These are phyloP conservation scores for Syngnathus floridae DNA, from an alignment of 2,113 vertebrate species.

Conservation along the genomic window DNA sequence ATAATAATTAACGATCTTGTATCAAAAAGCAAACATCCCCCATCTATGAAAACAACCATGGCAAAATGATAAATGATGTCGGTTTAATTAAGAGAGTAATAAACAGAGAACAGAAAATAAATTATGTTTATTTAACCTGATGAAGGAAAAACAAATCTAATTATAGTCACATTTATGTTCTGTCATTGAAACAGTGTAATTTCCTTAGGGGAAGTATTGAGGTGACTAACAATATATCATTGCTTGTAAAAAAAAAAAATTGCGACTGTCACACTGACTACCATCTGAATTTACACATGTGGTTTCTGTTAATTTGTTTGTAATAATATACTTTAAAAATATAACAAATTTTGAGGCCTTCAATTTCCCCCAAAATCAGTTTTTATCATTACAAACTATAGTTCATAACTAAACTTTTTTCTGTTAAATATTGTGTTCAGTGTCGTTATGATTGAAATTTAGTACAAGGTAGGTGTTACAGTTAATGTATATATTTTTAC, in stretches of 20 bases:
- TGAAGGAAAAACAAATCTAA: slow-evolving; percentile 4
- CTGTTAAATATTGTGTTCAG: too few species aligned
- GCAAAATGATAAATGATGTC: slow-evolving; percentile 17
- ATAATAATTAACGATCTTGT: not conserved
- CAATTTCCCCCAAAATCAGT: too few species aligned
- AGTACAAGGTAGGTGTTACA: too few species aligned
- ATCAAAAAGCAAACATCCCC: slow-evolving; percentile 18
- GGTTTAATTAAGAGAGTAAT: slow-evolving; percentile 15
- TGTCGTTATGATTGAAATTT: too few species aligned
- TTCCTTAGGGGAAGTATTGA: slow-evolving; percentile 36
- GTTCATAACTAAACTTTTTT: too few species aligned
- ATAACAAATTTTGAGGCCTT: too few species aligned
- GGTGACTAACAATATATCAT: slow-evolving; percentile 19
- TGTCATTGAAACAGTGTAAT: slow-evolving; percentile 23
- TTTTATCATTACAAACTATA: too few species aligned
- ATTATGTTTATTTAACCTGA: not conserved
- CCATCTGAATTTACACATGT: slow-evolving; percentile 19
- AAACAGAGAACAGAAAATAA: not conserved
- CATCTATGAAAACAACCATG: slow-evolving; percentile 6
- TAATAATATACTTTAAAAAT: not conserved
- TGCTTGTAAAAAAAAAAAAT: slow-evolving; percentile 2
- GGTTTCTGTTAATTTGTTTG: slow-evolving; percentile 10
- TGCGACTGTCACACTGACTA: slow-evolving; percentile 3
- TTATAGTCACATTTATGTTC: slow-evolving; percentile 27
- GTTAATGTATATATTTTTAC: too few species aligned